Evolutionary conservation across 2,797 vertebrate species (phyloP).

Genomic region (Gorsachius magnificus): DNA sequence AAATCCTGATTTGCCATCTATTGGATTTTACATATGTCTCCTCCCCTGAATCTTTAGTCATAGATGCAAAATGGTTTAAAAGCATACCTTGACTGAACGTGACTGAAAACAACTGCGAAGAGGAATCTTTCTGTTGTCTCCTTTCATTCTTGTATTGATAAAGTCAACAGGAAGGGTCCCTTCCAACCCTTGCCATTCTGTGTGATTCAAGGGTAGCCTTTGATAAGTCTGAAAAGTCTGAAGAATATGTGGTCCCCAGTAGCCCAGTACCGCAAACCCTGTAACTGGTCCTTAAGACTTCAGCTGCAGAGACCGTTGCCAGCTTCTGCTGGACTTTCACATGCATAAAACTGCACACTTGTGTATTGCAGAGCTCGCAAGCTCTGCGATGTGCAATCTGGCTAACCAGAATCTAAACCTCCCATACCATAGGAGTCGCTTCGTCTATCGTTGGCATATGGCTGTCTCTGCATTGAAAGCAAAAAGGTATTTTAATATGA

Average conservation of each 20-base stretch:
- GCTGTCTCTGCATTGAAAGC: neutral
- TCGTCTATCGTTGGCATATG: neutral
- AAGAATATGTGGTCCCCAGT: neutral
- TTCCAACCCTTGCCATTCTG: no score
- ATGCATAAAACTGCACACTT: neutral
- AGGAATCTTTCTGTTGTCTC: neutral
- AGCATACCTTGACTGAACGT: neutral
- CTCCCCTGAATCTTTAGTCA: neutral
- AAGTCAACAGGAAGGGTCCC: neutral
- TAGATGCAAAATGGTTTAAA: neutral
- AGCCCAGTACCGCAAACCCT: neutral
- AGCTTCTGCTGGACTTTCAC: neutral
- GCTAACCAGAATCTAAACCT: neutral
- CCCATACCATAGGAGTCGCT: fast-evolving
- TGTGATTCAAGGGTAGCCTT: neutral
- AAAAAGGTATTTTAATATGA: neutral
- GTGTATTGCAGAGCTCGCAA: neutral
- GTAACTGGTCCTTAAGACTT: neutral
- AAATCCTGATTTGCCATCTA: neutral
- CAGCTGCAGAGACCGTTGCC: neutral
- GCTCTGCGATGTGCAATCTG: neutral
- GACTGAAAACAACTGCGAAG: neutral
- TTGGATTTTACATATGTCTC: neutral
- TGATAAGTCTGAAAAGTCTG: neutral
- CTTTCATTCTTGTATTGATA: neutral